phyloP scores from a whole-genome alignment of 2,888 invertebrate species.

The Salticus scenicus region DNA sequence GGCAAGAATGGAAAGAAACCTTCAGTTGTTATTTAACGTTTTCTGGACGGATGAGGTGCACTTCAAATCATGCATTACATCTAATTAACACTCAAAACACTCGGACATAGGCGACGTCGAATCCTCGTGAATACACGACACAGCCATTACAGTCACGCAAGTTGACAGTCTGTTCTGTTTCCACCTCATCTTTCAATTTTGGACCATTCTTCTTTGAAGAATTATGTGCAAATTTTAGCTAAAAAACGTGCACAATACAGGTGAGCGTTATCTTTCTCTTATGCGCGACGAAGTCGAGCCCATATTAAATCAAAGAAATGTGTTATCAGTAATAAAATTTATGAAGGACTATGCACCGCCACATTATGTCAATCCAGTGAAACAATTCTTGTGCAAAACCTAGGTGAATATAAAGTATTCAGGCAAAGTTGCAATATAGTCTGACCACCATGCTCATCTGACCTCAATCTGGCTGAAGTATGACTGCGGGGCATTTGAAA shows the following conservation, averaged over 20 bases:
- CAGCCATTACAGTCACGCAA: not conserved
- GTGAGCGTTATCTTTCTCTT: not conserved
- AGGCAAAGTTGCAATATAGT: not conserved
- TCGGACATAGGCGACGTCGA: not conserved
- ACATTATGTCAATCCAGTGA: not conserved
- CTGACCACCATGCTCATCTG: not conserved
- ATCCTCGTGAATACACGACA: conserved; percentile 12
- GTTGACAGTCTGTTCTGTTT: conserved; percentile 5
- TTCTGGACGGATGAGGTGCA: not conserved
- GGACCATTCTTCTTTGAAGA: conserved; percentile 13
- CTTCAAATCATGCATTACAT: not conserved
- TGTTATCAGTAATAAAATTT: not conserved
- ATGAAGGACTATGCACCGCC: not conserved
- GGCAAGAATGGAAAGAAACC: not conserved
- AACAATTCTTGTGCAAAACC: not conserved
- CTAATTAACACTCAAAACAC: not conserved
- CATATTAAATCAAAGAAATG: not conserved
- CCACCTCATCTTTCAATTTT: conserved; percentile 3
- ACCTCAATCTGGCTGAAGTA: not conserved
- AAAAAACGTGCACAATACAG: not conserved
- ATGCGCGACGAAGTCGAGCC: not conserved
- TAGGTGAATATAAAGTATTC: not conserved
- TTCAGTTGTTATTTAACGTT: not conserved
- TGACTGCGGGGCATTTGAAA: not conserved
- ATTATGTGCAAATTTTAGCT: not conserved